These are phyloP conservation scores for Cephus runcator DNA, from an alignment of 2,888 invertebrate species.

Conservation along the genomic window DNA sequence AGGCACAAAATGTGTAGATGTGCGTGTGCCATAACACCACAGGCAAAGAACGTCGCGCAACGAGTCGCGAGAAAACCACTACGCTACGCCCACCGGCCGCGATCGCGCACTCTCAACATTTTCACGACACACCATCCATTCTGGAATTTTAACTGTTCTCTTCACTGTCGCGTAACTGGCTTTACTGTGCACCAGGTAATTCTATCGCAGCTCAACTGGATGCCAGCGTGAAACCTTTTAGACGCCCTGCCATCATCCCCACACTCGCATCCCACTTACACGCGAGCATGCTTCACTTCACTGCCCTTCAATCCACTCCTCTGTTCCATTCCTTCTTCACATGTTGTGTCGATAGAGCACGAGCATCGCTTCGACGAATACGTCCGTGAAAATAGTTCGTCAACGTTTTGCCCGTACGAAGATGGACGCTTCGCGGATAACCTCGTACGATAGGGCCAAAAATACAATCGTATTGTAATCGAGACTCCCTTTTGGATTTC, in stretches of 20 bases:
- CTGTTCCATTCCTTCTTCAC: conserved; percentile 32
- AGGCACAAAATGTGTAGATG: conserved; percentile 6
- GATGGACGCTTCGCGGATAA: too few relatives aligned
- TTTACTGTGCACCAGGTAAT: too few relatives aligned
- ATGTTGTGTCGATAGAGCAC: conserved; percentile 44
- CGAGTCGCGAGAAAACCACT: conserved; percentile 22
- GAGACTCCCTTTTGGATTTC: not conserved
- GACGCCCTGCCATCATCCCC: conserved; percentile 3
- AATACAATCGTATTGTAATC: not conserved
- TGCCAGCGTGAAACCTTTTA: not conserved
- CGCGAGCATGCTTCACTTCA: conserved; percentile 23
- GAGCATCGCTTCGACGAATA: not conserved
- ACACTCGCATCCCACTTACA: conserved; percentile 14
- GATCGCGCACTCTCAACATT: conserved; percentile 39
- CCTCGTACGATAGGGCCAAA: too few relatives aligned
- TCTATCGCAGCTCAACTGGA: not conserved
- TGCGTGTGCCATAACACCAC: not conserved
- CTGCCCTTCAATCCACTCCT: conserved; percentile 25
- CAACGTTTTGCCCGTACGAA: not conserved
- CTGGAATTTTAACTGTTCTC: too few relatives aligned
- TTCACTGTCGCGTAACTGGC: too few relatives aligned
- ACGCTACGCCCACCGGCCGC: conserved; percentile 39
- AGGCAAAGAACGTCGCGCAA: not conserved
- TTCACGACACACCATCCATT: conserved; percentile 25
- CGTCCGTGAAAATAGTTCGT: not conserved